A percentile compares a stretch with the other conserved stretches of the same genome.
These are phyloP conservation scores for Ecliptopera silaceata DNA, from an alignment of 2,888 invertebrate species.

Conservation along the genomic window DNA sequence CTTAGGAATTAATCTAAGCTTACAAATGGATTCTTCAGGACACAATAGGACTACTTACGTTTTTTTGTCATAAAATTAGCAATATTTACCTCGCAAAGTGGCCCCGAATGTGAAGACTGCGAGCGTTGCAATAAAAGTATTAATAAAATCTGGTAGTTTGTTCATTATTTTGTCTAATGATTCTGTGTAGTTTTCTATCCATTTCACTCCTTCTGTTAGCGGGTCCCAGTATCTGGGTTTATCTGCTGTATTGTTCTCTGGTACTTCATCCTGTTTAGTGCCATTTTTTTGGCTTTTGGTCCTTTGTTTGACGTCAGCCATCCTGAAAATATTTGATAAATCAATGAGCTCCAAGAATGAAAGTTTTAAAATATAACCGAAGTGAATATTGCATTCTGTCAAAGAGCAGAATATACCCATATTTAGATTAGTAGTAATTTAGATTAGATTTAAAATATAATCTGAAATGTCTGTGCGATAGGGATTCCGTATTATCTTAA, in stretches of 20 bases:
- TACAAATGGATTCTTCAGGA: too few species aligned
- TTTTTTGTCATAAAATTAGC: not conserved
- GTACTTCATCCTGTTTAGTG: slow-evolving; percentile 18
- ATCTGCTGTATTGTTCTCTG: slow-evolving; percentile 22
- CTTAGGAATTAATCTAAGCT: too few species aligned
- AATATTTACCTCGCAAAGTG: slow-evolving; percentile 82
- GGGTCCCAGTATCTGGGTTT: slow-evolving; percentile 74
- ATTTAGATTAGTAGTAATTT: too few species aligned
- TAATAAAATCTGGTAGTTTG: slow-evolving; percentile 79
- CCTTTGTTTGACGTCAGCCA: slow-evolving; percentile 44
- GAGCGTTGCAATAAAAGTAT: slow-evolving; percentile 81
- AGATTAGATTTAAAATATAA: too few species aligned
- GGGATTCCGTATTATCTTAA: too few species aligned
- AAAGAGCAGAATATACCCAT: too few species aligned
- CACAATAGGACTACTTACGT: too few species aligned
- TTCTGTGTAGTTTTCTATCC: slow-evolving; percentile 84
- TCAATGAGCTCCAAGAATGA: too few species aligned
- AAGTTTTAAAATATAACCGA: too few species aligned
- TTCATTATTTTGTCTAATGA: slow-evolving; percentile 81
- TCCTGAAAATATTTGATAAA: slow-evolving; percentile 22
- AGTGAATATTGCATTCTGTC: too few species aligned
- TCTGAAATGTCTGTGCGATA: too few species aligned
- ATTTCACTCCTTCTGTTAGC: slow-evolving; percentile 81
- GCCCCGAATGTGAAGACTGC: slow-evolving; percentile 85
- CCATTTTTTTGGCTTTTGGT: slow-evolving; percentile 27